Evolutionary conservation across 2,888 invertebrate genomes (phyloP), one percentile per base, ranked within the genome.

Genomic region (Heliconius cydno): DNA sequence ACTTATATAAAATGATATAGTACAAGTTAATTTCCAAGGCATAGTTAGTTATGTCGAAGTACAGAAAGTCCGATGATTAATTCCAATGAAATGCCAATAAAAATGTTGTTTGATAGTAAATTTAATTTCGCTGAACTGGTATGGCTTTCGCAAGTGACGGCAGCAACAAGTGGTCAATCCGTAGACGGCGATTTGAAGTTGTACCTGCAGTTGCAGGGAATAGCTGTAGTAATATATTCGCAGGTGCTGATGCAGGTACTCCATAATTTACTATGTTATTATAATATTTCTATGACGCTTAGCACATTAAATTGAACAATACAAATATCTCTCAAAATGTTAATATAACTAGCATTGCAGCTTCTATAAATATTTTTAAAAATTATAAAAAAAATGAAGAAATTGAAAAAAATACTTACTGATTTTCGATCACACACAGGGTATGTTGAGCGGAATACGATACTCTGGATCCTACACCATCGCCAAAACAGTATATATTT

Each of bases 181-280:
- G 34, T 41, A 25, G 70, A 13, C n/a, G 9, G 38, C 13, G 34
- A 41, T 38, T 38, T 25, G 38, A 38, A n/a, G 70, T 7, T 25
- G 70, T 70, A 70, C 70, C 68, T 68, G n/a, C n/a, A 38, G 38
- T 70, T 70, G 41, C 70, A 70, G 70, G 41, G 25, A 70, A 41
- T 13, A 70, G 7, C 28, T 70, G 41, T 41, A 25, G 41, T 70
- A 41, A 41, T 70, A 25, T 70, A 70, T 13, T 41, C 70, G 41
- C 70, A 70, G 38, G 2, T 41, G 70, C 41, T 1, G 34, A 7
- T 34, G 34, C 34, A 34, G 7, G 1, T 41, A 19, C 12, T 70
- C 38, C 19, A n/a, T 38, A 68, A 19, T 10, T 12, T n/a, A 57
- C 1, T 19, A 12, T 52, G 22, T 57, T 12, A 10, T n/a, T 10